Evolutionary conservation across 2,888 invertebrate genomes (phyloP), one percentile per base, ranked within the genome.

Genomic region (Perizoma flavofasciatum): DNA sequence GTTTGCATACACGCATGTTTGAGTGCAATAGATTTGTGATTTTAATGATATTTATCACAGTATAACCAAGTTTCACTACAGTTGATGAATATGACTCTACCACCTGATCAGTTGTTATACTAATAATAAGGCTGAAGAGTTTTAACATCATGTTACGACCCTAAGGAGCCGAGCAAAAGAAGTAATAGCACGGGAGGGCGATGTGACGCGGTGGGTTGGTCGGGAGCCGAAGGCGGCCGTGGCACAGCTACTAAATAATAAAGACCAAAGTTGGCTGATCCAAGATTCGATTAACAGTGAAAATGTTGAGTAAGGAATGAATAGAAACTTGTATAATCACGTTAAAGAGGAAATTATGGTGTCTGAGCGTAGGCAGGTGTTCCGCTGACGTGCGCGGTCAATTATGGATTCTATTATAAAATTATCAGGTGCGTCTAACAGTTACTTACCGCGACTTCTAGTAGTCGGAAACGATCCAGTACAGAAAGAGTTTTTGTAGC

Each of bases 1-100:
- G 35, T 69, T 69, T 65, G 69, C 69, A 67, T 69, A 59, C 66
- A 63, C 66, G 66, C 69, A 62, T 63, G 61, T 61, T 57, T 49
- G 49, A 52, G 56, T 59, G 58, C 50, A 44, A 32, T 54, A 55
- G 58, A 53, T 49, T 41, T 60, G 59, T 61, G 54, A 40, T 61
- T 41, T 51, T 55, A 22, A 34, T 34, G 35, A 34, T 33, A 46
- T 11, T 41, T n/a, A 5, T 58, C 49, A 33, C 49, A 49, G 56
- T 55, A 41, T 53, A 48, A 53, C 40, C n/a, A 58, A 54, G 43
- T 41, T 41, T n/a, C 5, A 10, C 5, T 41, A n/a, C 10, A n/a
- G 34, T 47, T 41, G 10, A 5, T 41, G 8, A 39, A 39, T n/a
- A n/a, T n/a, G n/a, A n/a, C n/a, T n/a, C n/a, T n/a, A n/a, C n/a